Conservation (phyloP, 1,140 invertebrate genomes). For the Leptopilina boulardi region DNA sequence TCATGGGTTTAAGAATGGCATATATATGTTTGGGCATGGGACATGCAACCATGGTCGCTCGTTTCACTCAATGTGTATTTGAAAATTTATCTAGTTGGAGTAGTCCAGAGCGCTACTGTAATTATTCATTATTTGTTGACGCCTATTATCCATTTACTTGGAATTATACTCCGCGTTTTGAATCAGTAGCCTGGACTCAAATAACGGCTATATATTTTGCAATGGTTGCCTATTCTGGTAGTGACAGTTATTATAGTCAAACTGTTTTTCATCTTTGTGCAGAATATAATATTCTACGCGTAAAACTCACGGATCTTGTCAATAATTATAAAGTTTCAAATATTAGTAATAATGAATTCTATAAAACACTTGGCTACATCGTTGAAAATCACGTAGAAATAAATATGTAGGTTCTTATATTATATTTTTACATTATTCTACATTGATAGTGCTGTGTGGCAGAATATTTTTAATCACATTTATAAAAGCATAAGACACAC, state of each 20-base stretch:
- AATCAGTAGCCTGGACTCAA: conserved; percentile 38
- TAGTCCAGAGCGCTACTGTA: neutral
- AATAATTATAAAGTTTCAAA: neutral
- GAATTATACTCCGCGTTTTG: conserved; percentile 38
- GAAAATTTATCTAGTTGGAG: conserved; percentile 35
- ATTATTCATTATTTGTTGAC: conserved; percentile 30
- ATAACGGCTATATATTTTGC: conserved; percentile 8
- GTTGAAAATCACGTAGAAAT: neutral
- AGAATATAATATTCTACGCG: neutral
- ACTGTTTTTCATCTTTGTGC: conserved; percentile 8
- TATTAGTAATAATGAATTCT: neutral
- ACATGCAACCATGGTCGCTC: too few species aligned
- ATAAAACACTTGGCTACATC: neutral
- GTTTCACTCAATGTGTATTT: neutral
- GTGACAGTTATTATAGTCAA: conserved; percentile 36
- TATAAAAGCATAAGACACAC: too few species aligned
- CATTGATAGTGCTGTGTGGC: too few species aligned
- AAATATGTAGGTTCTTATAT: neutral
- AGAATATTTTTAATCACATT: too few species aligned
- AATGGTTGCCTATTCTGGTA: conserved; percentile 13
- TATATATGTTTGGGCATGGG: too few species aligned
- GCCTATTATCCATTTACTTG: conserved; percentile 42
- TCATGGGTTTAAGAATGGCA: too few species aligned
- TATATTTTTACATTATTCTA: neutral
- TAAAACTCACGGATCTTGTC: conserved; percentile 29